phyloP scores from a whole-genome alignment of 2,113 vertebrate species.

The Ceyx cyanopectus region DNA sequence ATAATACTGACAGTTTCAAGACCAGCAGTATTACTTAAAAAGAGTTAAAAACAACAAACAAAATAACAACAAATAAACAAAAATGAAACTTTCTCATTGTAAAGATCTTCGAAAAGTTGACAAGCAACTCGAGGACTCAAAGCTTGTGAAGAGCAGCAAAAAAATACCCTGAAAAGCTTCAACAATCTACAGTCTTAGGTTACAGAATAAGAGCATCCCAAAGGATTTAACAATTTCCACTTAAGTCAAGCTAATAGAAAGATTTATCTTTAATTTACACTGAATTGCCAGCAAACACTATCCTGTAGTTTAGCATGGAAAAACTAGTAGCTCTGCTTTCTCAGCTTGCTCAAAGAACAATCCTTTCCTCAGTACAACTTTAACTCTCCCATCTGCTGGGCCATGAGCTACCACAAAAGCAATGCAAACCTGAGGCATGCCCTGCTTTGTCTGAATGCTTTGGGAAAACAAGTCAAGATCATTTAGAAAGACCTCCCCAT shows the following conservation, averaged over 20 bases:
- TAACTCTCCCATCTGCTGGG: neutral
- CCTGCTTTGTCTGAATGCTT: fast-evolving
- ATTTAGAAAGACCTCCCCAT: neutral
- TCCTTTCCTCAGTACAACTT: neutral
- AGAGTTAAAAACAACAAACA: neutral
- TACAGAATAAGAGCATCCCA: neutral
- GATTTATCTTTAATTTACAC: slow-evolving; percentile 16
- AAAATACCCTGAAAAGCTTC: neutral
- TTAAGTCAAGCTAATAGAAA: slow-evolving; percentile 5
- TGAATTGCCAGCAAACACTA: neutral
- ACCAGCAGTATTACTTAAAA: neutral
- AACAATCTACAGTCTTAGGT: neutral
- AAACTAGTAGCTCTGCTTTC: neutral
- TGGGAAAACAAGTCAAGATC: neutral
- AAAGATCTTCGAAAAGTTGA: neutral
- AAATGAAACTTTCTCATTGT: neutral
- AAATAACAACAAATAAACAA: neutral
- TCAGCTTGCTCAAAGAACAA: neutral
- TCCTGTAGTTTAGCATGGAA: neutral
- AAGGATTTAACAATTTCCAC: slow-evolving; percentile 25
- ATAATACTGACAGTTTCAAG: neutral
- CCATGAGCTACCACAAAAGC: neutral
- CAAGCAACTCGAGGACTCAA: neutral
- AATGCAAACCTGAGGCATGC: neutral
- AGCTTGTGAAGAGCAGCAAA: neutral